Conservation (phyloP, 1,140 invertebrate species). For the Holotrichia oblita region DNA sequence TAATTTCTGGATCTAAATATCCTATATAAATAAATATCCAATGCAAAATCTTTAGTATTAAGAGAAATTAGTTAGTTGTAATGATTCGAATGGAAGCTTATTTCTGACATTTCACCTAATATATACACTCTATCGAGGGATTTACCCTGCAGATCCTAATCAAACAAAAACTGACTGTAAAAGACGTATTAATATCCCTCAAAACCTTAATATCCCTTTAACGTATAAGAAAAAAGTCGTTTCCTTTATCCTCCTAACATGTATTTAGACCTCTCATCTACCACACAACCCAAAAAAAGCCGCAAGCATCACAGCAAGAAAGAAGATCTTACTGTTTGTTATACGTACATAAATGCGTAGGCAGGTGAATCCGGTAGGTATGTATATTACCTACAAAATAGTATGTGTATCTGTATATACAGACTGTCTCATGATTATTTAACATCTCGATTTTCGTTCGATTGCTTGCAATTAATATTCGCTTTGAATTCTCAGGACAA, state of each 20-base stretch:
- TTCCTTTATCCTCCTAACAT: neutral
- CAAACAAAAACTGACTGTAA: slow-evolving; percentile 21
- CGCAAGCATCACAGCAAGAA: neutral
- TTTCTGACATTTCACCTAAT: too few species aligned
- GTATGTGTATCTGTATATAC: neutral
- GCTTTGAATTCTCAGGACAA: too few species aligned
- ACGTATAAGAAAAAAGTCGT: slow-evolving; percentile 12
- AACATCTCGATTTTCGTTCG: too few species aligned
- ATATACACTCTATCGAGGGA: neutral
- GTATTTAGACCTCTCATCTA: slow-evolving; percentile 3
- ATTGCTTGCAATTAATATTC: too few species aligned
- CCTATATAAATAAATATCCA: too few species aligned
- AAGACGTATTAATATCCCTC: slow-evolving; percentile 29
- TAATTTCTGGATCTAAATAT: too few species aligned
- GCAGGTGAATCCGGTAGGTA: slow-evolving; percentile 33
- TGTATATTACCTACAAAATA: neutral
- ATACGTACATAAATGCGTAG: slow-evolving; percentile 21
- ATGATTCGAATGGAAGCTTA: too few species aligned
- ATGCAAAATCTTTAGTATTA: too few species aligned
- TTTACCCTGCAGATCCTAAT: neutral
- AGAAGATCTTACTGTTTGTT: slow-evolving; percentile 16
- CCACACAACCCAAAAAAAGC: neutral
- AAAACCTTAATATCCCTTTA: slow-evolving; percentile 24
- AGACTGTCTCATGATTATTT: neutral
- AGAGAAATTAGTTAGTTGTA: too few species aligned